phyloP scores from a whole-genome alignment of 1,140 invertebrate genomes.

The Lutraria rhynchaena region DNA sequence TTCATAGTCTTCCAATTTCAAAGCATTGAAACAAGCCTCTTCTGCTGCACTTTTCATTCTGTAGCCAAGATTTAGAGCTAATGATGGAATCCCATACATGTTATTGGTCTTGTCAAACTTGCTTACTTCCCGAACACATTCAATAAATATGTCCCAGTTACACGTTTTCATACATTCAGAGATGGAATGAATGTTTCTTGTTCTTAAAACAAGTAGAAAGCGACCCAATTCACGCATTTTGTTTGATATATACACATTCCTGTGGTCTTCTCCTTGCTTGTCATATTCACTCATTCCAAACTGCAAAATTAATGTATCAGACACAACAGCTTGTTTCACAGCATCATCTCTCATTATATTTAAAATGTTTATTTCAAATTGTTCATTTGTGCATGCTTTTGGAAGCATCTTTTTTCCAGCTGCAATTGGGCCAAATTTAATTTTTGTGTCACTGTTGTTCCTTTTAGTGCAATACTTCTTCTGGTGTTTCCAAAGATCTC shows the following conservation, averaged over 20 bases:
- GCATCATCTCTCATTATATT: slow-evolving; percentile 45
- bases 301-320: slow-evolving; percentile 39
- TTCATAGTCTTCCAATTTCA: slow-evolving; percentile 26
- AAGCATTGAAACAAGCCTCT: slow-evolving; percentile 24
- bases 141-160: slow-evolving; percentile 44
- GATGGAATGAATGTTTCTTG: slow-evolving; percentile 33
- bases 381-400: slow-evolving; percentile 12
- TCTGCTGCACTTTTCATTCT: slow-evolving; percentile 44
- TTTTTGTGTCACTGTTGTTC: slow-evolving; percentile 30
- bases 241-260: slow-evolving; percentile 31
- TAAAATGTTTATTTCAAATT: slow-evolving; percentile 30
- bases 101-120: background rate
- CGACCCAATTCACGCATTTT: slow-evolving; percentile 44
- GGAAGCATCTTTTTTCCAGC: slow-evolving; percentile 29
- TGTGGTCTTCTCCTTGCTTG: slow-evolving; percentile 22
- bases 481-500: slow-evolving; percentile 39
- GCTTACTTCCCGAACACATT: slow-evolving; percentile 27
- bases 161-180: slow-evolving; percentile 25
- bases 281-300: slow-evolving; percentile 29
- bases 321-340: slow-evolving; percentile 28
- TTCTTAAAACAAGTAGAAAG: slow-evolving; percentile 16
- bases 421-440: slow-evolving; percentile 31
- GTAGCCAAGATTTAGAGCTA: slow-evolving; percentile 28
- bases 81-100: slow-evolving; percentile 27
- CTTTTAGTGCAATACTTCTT: slow-evolving; percentile 34